Conservation (phyloP, 1,140 invertebrate genomes). For the Pectinophora gossypiella region DNA sequence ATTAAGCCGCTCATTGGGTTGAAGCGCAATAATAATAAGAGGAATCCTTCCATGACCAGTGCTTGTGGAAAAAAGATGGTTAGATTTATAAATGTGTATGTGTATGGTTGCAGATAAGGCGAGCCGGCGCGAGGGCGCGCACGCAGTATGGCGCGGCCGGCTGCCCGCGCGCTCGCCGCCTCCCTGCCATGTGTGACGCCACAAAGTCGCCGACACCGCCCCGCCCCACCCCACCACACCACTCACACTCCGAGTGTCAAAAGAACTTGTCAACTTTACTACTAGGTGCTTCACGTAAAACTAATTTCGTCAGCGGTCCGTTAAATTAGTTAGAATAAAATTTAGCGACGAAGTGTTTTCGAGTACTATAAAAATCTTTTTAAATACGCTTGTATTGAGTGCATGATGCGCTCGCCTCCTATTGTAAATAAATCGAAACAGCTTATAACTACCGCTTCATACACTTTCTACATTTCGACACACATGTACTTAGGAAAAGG, state of each 20-base stretch:
- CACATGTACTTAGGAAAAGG: conserved; percentile 36
- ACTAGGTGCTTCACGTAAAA: conserved; percentile 33
- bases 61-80: no score
- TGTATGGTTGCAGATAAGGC: conserved; percentile 45
- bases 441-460: conserved; percentile 52
- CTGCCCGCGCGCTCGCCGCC: conserved; percentile 54
- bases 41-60: no score
- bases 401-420: conserved; percentile 28
- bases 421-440: conserved; percentile 51
- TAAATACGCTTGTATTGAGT: conserved; percentile 43
- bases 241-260: conserved; percentile 1
- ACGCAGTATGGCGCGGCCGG: conserved; percentile 49
- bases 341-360: conserved; percentile 24
- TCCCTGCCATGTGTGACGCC: conserved; percentile 53
- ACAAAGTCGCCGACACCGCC: conserved; percentile 14
- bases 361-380: conserved; percentile 24
- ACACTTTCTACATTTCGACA: conserved; percentile 58
- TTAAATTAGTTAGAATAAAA: conserved; percentile 27
- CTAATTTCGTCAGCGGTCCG: conserved; percentile 19
- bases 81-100: conserved; percentile 1
- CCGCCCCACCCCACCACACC: conserved; percentile 3
- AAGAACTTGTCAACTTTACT: conserved; percentile 20
- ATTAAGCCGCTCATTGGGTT: no score
- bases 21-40: no score
- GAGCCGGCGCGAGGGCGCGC: conserved; percentile 31